These are phyloP conservation scores for Hydrozoanthus tunicans DNA, from an alignment of 64 coral and sea anemone species.

Conservation along the genomic window DNA sequence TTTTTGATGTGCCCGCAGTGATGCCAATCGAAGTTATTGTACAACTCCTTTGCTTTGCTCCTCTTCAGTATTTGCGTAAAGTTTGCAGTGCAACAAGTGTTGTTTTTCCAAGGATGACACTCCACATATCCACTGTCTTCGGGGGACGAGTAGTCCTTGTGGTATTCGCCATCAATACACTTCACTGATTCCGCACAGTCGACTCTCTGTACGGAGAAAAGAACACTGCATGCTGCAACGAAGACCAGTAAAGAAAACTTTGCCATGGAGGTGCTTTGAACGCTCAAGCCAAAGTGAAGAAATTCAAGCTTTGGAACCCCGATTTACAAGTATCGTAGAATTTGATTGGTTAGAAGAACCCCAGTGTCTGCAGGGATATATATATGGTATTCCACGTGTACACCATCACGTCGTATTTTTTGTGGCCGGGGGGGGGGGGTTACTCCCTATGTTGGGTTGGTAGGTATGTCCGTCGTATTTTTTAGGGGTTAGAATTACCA, in stretches of 20 bases:
- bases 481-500: too few species aligned
- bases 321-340: too few species aligned
- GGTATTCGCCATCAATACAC: conserved; percentile 59
- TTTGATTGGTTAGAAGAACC: too few species aligned
- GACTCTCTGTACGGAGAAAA: background rate
- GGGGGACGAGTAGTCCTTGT: conserved; percentile 66
- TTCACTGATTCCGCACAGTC: background rate
- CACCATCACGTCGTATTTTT: too few species aligned
- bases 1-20: background rate
- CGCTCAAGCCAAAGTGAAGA: too few species aligned
- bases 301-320: too few species aligned
- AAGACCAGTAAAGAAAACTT: background rate
- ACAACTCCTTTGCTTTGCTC: conserved; percentile 47
- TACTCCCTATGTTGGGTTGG: too few species aligned
- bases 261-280: background rate
- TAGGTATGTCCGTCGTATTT: too few species aligned
- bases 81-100: conserved; percentile 74
- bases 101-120: conserved; percentile 73
- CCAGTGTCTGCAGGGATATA: too few species aligned
- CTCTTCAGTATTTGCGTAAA: conserved; percentile 66
- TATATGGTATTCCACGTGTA: too few species aligned
- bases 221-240: background rate
- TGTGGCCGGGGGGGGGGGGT: too few species aligned
- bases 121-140: conserved; percentile 68
- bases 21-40: conserved; percentile 64